Base-by-base conservation (phyloP, 2,888 invertebrate genomes). In the Mimumesa dahlbomi region DNA sequence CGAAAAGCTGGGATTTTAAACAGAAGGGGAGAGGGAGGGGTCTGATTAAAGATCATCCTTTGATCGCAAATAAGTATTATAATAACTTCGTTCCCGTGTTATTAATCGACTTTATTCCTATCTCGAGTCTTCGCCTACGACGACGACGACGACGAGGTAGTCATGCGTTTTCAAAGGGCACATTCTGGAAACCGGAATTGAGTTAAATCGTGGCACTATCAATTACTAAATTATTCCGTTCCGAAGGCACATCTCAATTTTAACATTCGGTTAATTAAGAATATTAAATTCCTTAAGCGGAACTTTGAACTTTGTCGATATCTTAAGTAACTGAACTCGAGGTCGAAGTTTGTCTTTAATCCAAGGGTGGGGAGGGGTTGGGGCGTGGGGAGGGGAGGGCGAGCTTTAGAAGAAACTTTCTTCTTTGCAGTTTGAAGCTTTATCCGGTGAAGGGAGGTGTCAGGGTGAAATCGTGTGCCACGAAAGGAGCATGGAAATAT, bases 31-130 rank as follows among this genome's bases (percentile, higher is more conserved):
- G n/a, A n/a, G n/a, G n/a, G n/a, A n/a, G n/a, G n/a, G n/a, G 19
- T n/a, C 36, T 56, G 71, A 70, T 72, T 70, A 58, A 70, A 45
- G 31, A 58, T 50, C 54, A 49, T 22, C 63, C 53, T 70, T 70
- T 70, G 71, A 71, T 71, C 62, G 57, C 38, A 13, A 31, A 57
- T 57, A 42, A 62, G 69, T 70, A 70, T 70, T 62, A 31, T 45
- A 25, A 43, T 50, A 36, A n/a, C n/a, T 40, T 43, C 31, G 21
- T 9, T 45, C 34, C n/a, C 18, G 19, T n/a, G 16, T 18, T 58
- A 54, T 54, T 70, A 58, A 71, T 48, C 48, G 70, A 53, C 48
- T 18, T 31, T 1, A 21, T 9, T 21, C 5, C 16, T 16, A 4
- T 11, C 16, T 40, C 40, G 40, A 34, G n/a, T 34, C n/a, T n/a